Evolutionary conservation across 2,113 vertebrate species (phyloP).

Genomic region (Phodopus roborovskii): DNA sequence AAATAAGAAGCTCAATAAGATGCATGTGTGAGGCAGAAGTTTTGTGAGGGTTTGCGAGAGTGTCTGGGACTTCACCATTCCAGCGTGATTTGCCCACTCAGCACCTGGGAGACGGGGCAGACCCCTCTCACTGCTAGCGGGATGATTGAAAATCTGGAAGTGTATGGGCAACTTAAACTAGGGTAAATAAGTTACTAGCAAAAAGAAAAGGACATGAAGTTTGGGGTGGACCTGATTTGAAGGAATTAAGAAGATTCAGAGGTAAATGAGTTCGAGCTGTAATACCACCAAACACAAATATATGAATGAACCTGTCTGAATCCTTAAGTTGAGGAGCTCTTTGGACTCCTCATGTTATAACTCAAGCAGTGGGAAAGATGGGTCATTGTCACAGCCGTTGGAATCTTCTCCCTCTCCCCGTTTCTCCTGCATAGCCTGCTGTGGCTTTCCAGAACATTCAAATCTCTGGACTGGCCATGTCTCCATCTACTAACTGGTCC

Average conservation of each 20-base stretch:
- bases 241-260: background rate
- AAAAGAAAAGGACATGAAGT: background rate
- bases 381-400: background rate
- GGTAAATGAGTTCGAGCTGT: background rate
- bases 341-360: background rate
- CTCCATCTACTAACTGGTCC: too few species aligned
- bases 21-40: background rate
- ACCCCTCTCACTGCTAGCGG: background rate
- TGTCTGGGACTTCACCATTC: background rate
- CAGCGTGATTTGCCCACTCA: background rate
- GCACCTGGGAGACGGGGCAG: background rate
- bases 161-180: background rate
- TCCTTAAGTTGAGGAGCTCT: background rate
- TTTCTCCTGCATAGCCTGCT: background rate
- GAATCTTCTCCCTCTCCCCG: too few species aligned
- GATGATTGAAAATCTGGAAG: background rate
- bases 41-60: background rate
- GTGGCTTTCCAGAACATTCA: background rate
- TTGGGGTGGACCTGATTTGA: background rate
- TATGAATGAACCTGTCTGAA: background rate
- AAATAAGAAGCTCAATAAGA: background rate
- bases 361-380: background rate
- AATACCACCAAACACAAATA: background rate
- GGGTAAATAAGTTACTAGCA: background rate
- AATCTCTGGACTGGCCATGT: background rate